Base-by-base conservation (phyloP, 2,888 invertebrate genomes). In the Tetranychus truncatus region DNA sequence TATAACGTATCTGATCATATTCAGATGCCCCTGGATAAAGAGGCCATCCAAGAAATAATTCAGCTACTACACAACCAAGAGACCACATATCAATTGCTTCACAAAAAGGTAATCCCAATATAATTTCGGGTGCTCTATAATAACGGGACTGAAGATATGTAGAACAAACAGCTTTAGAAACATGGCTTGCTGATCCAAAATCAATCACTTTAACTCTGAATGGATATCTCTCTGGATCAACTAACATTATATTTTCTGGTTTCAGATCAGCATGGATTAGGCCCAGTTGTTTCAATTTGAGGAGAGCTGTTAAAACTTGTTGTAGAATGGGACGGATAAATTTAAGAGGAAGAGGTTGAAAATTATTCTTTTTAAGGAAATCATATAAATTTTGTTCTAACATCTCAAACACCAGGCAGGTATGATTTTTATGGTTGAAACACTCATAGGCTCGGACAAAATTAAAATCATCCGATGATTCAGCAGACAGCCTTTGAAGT, bases 81-180 rank as follows among this genome's bases (percentile, higher is more conserved):
- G 96, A 97, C 99, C 99, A 99, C 97, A 99, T 99, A 85, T 99
- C 99, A 81, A 99, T 99, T 18, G 97, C 95, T 84, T 99, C 99
- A 85, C 95, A 95, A 86, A 99, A 99, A 77, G 96, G 97, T 80
- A 99, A 86, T 34, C 99, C 99, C 81, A 95, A 87, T 81, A 96
- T 95, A 81, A 95, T 95, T 85, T 95, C 95, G 2, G 95, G 95
- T 65, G 95, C 95, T 80, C 82, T 82, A 75, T 79, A 79, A 73
- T 99, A 99, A 82, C 99, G 88, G 81, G 96, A 97, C 86, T 99
- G 99, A 81, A 99, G 87, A 84, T 99, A 99, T 9, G 99, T 99
- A 82, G 99, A 99, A 85, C 97, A 97, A 74, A 99, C 96, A 18
- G 97, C 97, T 85, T 99, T 99, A 84, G 95, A 95, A 80, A 97